Conservation (phyloP, 35 echinoderm and acorn worm genomes). For the Nesometra sesokonis region DNA sequence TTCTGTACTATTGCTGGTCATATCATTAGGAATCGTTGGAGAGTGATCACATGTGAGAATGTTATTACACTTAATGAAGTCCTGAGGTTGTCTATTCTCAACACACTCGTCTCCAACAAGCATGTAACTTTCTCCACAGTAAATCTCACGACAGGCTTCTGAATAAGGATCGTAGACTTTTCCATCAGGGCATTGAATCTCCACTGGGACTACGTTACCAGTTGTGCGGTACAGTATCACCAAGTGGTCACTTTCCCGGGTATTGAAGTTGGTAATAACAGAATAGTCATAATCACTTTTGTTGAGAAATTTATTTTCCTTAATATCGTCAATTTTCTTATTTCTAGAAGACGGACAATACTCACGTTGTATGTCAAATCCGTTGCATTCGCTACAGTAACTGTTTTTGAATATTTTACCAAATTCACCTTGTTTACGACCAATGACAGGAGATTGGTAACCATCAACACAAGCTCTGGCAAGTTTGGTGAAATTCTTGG, state of each 20-base stretch:
- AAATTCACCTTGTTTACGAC: background rate
- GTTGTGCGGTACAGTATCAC: slow-evolving; percentile 6
- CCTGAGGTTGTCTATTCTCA: background rate
- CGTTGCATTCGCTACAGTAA: slow-evolving; percentile 30
- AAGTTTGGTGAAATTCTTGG: background rate
- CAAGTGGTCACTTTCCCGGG: background rate
- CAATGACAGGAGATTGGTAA: slow-evolving; percentile 10
- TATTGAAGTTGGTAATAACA: slow-evolving; percentile 58
- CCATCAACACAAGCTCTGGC: slow-evolving; percentile 1
- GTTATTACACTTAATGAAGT: no score
- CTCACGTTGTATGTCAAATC: background rate
- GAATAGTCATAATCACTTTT: background rate
- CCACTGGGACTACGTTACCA: slow-evolving; percentile 30
- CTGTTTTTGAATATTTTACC: slow-evolving; percentile 16
- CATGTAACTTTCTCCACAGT: slow-evolving; percentile 38
- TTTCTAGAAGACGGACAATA: slow-evolving; percentile 4
- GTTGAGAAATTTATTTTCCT: no score
- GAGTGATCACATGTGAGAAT: background rate
- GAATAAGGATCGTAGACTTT: slow-evolving; percentile 52
- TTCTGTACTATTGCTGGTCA: background rate
- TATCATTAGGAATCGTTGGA: background rate
- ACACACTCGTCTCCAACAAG: slow-evolving; percentile 35
- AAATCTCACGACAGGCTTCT: slow-evolving; percentile 27
- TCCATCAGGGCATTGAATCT: slow-evolving; percentile 8
- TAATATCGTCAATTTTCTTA: background rate